phyloP scores from a whole-genome alignment of 2,888 invertebrate genomes.

The Tupiocoris notatus region DNA sequence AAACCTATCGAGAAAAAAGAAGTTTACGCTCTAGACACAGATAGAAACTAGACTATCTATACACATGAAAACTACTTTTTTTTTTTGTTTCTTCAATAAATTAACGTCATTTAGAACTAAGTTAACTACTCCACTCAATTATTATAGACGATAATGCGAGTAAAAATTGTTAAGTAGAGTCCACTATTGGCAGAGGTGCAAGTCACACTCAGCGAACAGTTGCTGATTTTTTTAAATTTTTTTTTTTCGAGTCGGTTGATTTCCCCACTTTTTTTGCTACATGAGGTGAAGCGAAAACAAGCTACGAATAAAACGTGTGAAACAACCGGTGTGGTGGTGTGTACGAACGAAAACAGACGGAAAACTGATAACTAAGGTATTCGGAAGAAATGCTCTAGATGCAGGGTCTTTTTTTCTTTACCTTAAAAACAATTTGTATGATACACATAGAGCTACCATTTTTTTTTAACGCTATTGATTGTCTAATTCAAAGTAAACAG shows the following conservation, averaged over 20 bases:
- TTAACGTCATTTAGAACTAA: conserved; percentile 36
- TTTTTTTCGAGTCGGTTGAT: background rate
- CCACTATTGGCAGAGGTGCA: conserved; percentile 31
- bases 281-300: background rate
- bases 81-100: conserved; percentile 34
- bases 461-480: conserved; percentile 50
- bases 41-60: conserved; percentile 43
- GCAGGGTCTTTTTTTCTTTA: conserved; percentile 35
- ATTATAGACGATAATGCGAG: conserved; percentile 37
- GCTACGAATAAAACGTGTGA: background rate
- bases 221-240: background rate
- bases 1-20: conserved; percentile 9
- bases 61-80: conserved; percentile 42
- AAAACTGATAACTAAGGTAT: conserved; percentile 8
- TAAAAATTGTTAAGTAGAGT: conserved; percentile 29
- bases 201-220: conserved; percentile 29
- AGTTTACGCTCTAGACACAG: conserved; percentile 29
- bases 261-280: background rate
- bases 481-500: conserved; percentile 50
- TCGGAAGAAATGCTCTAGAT: conserved; percentile 43
- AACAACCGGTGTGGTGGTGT: background rate
- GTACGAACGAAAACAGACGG: background rate
- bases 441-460: conserved; percentile 38
- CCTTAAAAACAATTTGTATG: conserved; percentile 34
- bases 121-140: conserved; percentile 39